Conservation (phyloP, 2,797 vertebrate genomes). For the Buceros bicornis region DNA sequence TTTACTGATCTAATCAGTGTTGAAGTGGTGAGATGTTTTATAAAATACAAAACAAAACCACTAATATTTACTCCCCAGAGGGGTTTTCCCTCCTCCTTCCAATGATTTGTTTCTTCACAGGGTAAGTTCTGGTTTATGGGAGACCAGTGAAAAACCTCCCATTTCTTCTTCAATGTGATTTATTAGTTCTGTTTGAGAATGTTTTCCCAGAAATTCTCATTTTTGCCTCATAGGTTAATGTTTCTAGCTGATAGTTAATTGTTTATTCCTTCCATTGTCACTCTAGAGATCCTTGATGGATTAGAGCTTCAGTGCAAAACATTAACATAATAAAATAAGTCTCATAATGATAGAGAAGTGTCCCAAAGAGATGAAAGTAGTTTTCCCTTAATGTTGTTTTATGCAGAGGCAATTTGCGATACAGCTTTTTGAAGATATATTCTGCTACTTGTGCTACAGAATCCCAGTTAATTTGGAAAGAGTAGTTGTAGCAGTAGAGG, state of each 20-base stretch:
- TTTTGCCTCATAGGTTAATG: not conserved
- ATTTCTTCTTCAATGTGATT: not conserved
- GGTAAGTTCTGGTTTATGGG: not conserved
- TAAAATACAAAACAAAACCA: not conserved
- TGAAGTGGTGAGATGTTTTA: not conserved
- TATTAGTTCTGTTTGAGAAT: not conserved
- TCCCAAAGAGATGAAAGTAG: not conserved
- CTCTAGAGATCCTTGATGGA: not conserved
- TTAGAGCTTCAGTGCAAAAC: constrained; percentile 4
- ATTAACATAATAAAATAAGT: constrained; percentile 28
- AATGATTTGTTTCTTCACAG: not conserved
- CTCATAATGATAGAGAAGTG: not conserved
- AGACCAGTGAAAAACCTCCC: not conserved
- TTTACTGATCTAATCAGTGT: not conserved
- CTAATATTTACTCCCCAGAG: not conserved
- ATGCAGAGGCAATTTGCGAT: not conserved
- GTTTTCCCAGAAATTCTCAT: not conserved
- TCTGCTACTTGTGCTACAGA: not conserved
- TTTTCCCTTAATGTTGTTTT: constrained; percentile 10
- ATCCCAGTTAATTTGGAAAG: not conserved
- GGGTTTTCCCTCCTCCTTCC: not conserved
- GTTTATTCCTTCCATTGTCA: not conserved
- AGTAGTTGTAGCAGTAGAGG: not conserved
- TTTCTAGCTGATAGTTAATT: constrained; percentile 17
- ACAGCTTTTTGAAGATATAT: not conserved